Base-by-base conservation (phyloP, 2,797 vertebrate genomes). In the Enteromius thamalakanensis region DNA sequence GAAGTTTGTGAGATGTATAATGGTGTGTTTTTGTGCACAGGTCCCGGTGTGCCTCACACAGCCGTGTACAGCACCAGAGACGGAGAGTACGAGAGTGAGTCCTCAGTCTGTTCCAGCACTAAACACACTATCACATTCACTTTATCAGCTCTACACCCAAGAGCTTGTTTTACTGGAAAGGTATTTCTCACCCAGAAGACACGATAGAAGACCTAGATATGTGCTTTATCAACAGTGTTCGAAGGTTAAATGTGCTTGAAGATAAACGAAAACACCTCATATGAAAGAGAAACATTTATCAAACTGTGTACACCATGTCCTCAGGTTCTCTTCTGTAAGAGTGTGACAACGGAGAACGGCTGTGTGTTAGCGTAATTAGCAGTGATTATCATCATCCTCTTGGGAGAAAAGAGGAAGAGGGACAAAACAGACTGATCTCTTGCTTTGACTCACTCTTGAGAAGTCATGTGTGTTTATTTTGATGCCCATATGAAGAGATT, bases 11-110 rank as follows among this genome's bases (percentile, higher is more conserved):
- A n/a, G 47, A 64, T n/a, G 53, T 12, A 53, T 42, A 6, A 53
- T 67, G 21, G 2, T 67, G n/a, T 68, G 65, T 77, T 70, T 62
- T 65, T 84, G 49, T 74, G 23, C 76, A 49, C 29, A 95, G 95
- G 95, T 65, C 94, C 94, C 14, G 89, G 92, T 65, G 88, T 95
- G 23, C 95, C 95, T 0, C 91, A 88, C 67, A 92, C 94, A 82
- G 86, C 92, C 2, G 75, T 95, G 70, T 94, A 95, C 79, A 91
- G 90, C 68, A 95, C 92, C 3, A 77, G 81, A 42, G 89, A 94
- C 87, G 90, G 89, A 84, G 83, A 65, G 34, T 89, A 87, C 68
- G 47, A 91, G 87, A 95, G 95, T 96, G 89, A 94, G 94, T 91
- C 72, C 64, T 71, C 34, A 17, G 26, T 64, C 19, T 51, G 21